phyloP scores from a whole-genome alignment of 2,888 invertebrate species.

The Parapristionchus giblindavisi region DNA sequence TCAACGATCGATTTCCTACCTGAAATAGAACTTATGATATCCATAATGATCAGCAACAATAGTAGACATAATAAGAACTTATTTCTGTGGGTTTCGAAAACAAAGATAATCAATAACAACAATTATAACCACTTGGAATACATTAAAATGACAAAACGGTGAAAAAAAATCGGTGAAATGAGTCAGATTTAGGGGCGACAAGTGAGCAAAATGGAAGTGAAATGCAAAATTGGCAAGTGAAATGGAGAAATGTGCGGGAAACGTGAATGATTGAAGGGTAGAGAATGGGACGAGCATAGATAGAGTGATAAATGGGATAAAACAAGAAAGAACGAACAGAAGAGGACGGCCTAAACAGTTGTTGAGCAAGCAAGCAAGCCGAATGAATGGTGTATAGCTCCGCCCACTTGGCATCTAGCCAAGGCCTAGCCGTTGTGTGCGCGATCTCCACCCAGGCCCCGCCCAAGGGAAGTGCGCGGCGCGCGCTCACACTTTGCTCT shows the following conservation, averaged over 20 bases:
- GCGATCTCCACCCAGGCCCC: neutral
- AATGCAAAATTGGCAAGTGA: no score
- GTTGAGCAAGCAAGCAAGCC: neutral
- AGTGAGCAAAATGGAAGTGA: neutral
- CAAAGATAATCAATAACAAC: neutral
- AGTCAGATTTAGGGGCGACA: no score
- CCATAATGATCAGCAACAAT: no score
- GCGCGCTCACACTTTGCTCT: neutral
- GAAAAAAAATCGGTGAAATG: no score
- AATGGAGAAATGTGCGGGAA: neutral
- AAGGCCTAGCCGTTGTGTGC: conserved; percentile 3
- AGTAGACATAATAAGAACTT: no score
- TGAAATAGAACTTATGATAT: no score
- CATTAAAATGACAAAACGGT: neutral
- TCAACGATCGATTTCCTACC: no score
- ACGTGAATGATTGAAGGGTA: neutral
- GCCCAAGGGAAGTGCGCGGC: neutral
- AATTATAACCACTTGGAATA: neutral
- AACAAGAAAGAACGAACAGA: neutral
- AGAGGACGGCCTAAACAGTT: conserved; percentile 1
- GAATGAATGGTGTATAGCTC: conserved; percentile 1
- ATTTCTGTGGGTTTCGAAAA: no score
- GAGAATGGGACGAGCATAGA: neutral
- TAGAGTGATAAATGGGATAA: conserved; percentile 13
- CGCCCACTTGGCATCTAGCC: conserved; percentile 10